phyloP scores from a whole-genome alignment of 1,140 invertebrate genomes.

The Lasioglossum baleicum region DNA sequence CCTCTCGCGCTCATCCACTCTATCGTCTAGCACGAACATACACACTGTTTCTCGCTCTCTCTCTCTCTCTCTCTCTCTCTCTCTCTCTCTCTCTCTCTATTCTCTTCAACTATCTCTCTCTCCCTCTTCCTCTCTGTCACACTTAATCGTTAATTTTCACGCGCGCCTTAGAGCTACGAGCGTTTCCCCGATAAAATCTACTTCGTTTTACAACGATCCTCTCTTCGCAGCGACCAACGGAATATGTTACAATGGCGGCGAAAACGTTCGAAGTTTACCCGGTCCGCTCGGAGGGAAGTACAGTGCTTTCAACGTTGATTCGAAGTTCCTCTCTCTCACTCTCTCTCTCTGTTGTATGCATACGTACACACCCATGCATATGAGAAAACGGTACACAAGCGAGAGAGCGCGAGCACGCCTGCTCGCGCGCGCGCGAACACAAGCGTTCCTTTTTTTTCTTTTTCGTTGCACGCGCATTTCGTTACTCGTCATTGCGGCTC shows the following conservation, averaged over 20 bases:
- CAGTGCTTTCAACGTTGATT: not conserved
- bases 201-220: conserved; percentile 40
- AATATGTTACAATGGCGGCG: conserved; percentile 57
- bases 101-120: not conserved
- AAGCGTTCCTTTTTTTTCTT: not conserved
- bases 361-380: not conserved
- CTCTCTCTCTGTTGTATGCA: not conserved
- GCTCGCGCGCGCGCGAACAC: not conserved
- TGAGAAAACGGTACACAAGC: not conserved
- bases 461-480: conserved; percentile 4
- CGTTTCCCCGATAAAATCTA: conserved; percentile 53
- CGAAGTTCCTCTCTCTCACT: not conserved
- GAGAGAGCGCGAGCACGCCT: too few relatives aligned
- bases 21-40: conserved; percentile 11
- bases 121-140: not conserved
- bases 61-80: not conserved
- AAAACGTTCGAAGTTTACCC: conserved; percentile 42
- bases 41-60: not conserved
- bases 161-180: conserved; percentile 57
- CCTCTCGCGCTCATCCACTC: conserved; percentile 52
- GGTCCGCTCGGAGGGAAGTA: conserved; percentile 42
- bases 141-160: conserved; percentile 14
- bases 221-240: conserved; percentile 36
- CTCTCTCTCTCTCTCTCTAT: not conserved
- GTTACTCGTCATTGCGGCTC: conserved; percentile 14